Evolutionary conservation across 2,888 invertebrate species (phyloP), one percentile per base, ranked within the genome.

Genomic region (Dastarcus helophoroides): DNA sequence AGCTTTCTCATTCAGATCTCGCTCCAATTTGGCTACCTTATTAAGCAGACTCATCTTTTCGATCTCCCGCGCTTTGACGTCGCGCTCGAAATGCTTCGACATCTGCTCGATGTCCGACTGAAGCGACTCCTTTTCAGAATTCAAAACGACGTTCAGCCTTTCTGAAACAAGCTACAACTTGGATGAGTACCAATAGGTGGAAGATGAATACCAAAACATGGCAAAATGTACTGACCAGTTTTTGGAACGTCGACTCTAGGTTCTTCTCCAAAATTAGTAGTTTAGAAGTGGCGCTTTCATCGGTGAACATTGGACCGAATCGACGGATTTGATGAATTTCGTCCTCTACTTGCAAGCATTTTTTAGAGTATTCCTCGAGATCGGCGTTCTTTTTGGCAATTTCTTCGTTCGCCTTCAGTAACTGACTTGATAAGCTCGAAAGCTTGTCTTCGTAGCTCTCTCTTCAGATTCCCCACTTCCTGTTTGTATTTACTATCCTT

Each of bases 391-490:
- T 76, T 35, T 70, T 65, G 11, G 68, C 65, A 17, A 76, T 48
- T 42, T 76, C 72, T 0, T 66, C 51, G 43, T 74, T 71, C 9
- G 71, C 46, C 39, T 65, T 65, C 42, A 66, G 66, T 7, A 76
- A 66, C 39, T 76, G 72, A 6, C 61, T 48, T 9, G 68, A 46
- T 60, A 75, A 67, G 26, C 68, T 68, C 26, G 71, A 60, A 8
- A 71, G 53, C 50, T 73, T 76, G 28, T 68, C 69, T 14, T 69
- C 68, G 42, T 72, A 73, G n/a, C 38, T 67, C 68, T 3, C 68
- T 62, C 48, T 66, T 74, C 0, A 73, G 53, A 29, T 63, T 62
- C 3, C 64, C 64, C 27, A 76, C 58, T 53, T 82, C 76, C n/a
- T 50, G 60, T 42, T 71, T 71, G 21, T 71, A 64, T 37, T 64